Evolutionary conservation across 2,888 invertebrate genomes (phyloP), one percentile per base, ranked within the genome.

Genomic region (Epirrhoe alternata): DNA sequence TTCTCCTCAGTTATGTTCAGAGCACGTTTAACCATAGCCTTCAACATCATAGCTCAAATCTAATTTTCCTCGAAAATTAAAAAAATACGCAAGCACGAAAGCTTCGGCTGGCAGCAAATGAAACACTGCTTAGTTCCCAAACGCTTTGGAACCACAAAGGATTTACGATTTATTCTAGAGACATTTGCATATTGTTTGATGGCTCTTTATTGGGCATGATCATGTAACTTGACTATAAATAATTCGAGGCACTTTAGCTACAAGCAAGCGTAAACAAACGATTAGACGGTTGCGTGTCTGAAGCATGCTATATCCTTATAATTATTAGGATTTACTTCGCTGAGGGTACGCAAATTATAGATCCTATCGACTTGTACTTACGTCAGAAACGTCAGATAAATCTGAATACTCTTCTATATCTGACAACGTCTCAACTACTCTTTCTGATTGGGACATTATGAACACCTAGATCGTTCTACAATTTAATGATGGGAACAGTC

Each of bases 181-280:
- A 83, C 78, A 89, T 91, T 92, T 87, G 88, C 90, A 90, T 92
- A 88, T 84, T 86, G 81, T 85, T 88, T 86, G 86, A 82, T 82
- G 82, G 82, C 81, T 79, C 84, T 91, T 92, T 91, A 92, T 90
- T 87, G 88, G 81, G 78, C 75, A 84, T 76, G 82, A 86, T 89
- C 92, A 92, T 92, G 92, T 89, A 86, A 91, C 84, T 82, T 72
- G 83, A 80, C 87, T 84, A 87, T 91, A 90, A 89, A 90, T 88
- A 88, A 84, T 83, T 86, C 77, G 76, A 82, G 82, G 82, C 84
- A 84, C 86, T 87, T 89, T 83, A 83, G 82, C 78, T 78, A 85
- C 84, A 85, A 86, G 85, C 84, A 86, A 89, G 90, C 90, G 86
- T 90, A 90, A 90, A 90, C 86, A 86, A 89, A 88, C 81, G 84